Evolutionary conservation across 2,797 vertebrate genomes (phyloP).

Genomic region (Scarus forsteni): DNA sequence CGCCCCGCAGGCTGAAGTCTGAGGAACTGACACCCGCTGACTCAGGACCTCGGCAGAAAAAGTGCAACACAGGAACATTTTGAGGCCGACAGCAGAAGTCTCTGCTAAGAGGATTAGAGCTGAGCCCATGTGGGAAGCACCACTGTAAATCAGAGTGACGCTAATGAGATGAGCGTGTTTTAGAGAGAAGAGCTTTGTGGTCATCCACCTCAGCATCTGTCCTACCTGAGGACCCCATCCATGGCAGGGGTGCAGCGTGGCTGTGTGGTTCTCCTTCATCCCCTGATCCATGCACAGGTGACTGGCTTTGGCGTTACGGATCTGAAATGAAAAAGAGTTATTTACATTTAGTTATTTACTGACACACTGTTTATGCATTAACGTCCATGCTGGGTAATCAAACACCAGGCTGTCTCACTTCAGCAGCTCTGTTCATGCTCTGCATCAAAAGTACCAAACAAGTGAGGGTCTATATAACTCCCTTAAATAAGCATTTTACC

Average conservation of each 20-base stretch:
- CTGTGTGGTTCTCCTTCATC: slow-evolving; percentile 94
- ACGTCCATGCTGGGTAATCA: no score
- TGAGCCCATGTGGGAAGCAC: slow-evolving; percentile 17
- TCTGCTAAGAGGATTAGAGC: slow-evolving; percentile 24
- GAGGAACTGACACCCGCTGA: slow-evolving; percentile 40
- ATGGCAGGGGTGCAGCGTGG: slow-evolving; percentile 94
- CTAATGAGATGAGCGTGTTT: slow-evolving; percentile 4
- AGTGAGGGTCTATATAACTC: no score
- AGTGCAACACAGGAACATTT: slow-evolving; percentile 40
- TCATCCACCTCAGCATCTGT: neutral
- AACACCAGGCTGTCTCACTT: no score
- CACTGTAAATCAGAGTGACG: slow-evolving; percentile 20
- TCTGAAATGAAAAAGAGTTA: slow-evolving; percentile 75
- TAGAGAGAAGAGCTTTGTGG: neutral
- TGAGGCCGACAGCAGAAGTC: slow-evolving; percentile 44
- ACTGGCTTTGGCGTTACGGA: slow-evolving; percentile 92
- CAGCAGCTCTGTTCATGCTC: no score
- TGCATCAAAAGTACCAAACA: no score
- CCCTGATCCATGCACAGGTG: slow-evolving; percentile 97
- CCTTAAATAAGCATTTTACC: no score
- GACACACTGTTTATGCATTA: no score
- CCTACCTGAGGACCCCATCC: slow-evolving; percentile 96
- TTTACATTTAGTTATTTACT: no score
- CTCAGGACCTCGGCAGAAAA: slow-evolving; percentile 40
- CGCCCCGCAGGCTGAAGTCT: neutral